Evolutionary conservation across 2,888 invertebrate species (phyloP).

Genomic region (Odontocerum albicorne): DNA sequence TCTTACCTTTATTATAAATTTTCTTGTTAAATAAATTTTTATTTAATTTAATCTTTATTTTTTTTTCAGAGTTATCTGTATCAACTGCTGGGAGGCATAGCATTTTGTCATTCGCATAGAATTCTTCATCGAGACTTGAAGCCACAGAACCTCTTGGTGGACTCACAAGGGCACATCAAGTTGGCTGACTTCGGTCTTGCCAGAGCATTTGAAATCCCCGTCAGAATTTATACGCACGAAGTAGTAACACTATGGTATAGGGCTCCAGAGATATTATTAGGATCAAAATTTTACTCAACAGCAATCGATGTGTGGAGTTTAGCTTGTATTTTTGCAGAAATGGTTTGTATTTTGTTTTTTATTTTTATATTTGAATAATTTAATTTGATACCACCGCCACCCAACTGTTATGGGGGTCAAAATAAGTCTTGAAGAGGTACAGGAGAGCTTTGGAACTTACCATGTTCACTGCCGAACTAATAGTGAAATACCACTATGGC

Average conservation of each 20-base stretch:
- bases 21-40: too few relatives aligned
- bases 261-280: constrained; percentile 93
- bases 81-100: constrained; percentile 85
- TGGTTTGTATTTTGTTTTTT: constrained; percentile 59
- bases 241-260: constrained; percentile 97
- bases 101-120: constrained; percentile 87
- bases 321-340: constrained; percentile 95
- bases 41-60: not conserved
- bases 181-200: constrained; percentile 97
- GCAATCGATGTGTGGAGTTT: constrained; percentile 96
- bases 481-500: too few relatives aligned
- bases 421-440: too few relatives aligned
- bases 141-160: constrained; percentile 93
- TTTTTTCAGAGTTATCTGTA: constrained; percentile 72
- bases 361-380: not conserved
- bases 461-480: too few relatives aligned
- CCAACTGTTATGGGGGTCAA: too few relatives aligned
- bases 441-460: too few relatives aligned
- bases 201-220: constrained; percentile 88
- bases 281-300: constrained; percentile 86
- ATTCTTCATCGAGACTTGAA: constrained; percentile 93
- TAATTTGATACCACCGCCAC: too few relatives aligned
- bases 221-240: constrained; percentile 93
- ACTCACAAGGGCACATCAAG: constrained; percentile 84
- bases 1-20: too few relatives aligned